Evolutionary conservation across 2,888 invertebrate species (phyloP).

Genomic region (Laothoe populi): DNA sequence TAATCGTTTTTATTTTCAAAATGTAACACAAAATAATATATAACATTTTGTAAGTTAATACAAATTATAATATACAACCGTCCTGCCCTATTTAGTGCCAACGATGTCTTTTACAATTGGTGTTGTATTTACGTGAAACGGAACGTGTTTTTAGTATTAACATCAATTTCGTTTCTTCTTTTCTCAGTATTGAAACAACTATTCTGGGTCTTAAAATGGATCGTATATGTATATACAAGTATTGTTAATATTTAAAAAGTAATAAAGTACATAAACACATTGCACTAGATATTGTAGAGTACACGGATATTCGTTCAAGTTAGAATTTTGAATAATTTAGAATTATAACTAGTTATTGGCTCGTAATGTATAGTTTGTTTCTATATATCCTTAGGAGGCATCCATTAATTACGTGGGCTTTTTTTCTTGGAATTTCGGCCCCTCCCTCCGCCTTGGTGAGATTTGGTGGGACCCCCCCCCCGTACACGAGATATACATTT

Average conservation of each 20-base stretch:
- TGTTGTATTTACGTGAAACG: conserved; percentile 8
- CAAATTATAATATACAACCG: conserved; percentile 15
- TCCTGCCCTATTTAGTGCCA: conserved; percentile 15
- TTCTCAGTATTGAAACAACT: background rate
- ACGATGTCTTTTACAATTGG: background rate
- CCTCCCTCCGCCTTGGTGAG: too few species aligned
- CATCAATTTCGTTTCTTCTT: background rate
- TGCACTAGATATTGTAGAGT: conserved; percentile 14
- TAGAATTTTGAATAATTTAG: conserved; percentile 3
- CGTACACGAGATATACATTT: too few species aligned
- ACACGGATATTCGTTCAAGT: background rate
- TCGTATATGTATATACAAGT: background rate
- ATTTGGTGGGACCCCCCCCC: too few species aligned
- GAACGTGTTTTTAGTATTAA: background rate
- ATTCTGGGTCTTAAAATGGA: background rate
- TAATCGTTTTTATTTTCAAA: too few species aligned
- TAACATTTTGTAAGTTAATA: too few species aligned
- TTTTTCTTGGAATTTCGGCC: too few species aligned
- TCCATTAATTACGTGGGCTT: too few species aligned
- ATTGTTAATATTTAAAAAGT: background rate
- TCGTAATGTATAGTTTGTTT: too few species aligned
- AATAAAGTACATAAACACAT: background rate
- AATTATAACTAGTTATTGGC: background rate
- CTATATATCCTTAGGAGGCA: too few species aligned
- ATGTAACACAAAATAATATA: too few species aligned